Percentiles rank a stretch among this genome's conserved stretches.
Evolutionary conservation across 2,888 invertebrate genomes (phyloP).

Genomic region (Metallyticus violacea): DNA sequence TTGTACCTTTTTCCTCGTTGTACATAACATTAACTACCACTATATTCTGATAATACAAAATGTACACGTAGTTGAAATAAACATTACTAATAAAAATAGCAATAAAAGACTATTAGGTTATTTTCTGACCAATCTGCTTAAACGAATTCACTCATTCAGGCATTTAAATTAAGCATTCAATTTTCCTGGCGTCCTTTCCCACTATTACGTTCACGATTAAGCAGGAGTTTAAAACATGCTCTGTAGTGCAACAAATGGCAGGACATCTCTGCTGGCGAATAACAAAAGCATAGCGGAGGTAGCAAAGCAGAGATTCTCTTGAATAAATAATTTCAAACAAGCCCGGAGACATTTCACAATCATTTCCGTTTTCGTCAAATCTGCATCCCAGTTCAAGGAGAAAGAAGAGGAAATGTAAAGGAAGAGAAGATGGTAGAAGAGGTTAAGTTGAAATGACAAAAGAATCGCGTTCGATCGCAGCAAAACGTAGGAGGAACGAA

Average conservation of each 20-base stretch:
- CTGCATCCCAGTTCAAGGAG: background rate
- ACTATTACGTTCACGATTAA: background rate
- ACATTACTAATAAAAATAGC: no score
- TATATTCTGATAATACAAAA: no score
- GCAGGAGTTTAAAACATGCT: background rate
- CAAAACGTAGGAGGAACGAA: conserved; percentile 18
- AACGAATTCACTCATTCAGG: no score
- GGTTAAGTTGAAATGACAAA: conserved; percentile 11
- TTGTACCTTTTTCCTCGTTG: no score
- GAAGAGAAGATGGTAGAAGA: background rate
- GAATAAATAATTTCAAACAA: background rate
- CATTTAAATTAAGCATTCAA: background rate
- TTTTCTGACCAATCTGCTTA: no score
- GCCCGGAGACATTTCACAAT: background rate
- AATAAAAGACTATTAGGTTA: no score
- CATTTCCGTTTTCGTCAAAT: background rate
- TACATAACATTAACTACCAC: no score
- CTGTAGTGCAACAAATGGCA: background rate
- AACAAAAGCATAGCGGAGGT: background rate
- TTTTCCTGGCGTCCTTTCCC: background rate
- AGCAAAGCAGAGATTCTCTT: background rate
- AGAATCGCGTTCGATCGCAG: conserved; percentile 11
- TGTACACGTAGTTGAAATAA: no score
- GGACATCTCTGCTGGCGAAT: background rate
- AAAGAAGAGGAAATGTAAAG: background rate